Evolutionary conservation across 2,797 vertebrate species (phyloP), one percentile per base, ranked within the genome.

Genomic region (Buceros bicornis): DNA sequence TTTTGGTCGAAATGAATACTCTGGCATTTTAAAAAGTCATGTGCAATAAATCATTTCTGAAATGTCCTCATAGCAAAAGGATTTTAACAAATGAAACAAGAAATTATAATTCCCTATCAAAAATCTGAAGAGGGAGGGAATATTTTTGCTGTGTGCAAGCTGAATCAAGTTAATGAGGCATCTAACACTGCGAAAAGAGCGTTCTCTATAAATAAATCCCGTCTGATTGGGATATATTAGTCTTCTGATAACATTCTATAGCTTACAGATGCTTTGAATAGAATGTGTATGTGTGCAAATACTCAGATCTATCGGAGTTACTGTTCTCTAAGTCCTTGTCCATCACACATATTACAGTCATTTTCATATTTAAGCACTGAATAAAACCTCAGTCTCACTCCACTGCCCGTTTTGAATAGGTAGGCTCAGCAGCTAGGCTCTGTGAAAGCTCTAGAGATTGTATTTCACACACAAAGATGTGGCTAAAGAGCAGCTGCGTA

Each of bases 91-190:
- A 97, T 94, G 96, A 98, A 97, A 98, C 95, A 98, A 98, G 98
- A 98, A 98, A 98, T 98, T 97, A 97, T 98, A 98, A 98, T 98
- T 98, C 97, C 95, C 97, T 98, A 98, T 98, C 96, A 98, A 98
- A 98, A 98, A 98, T 98, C 96, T 98, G 98, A 98, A 98, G 98
- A 98, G 98, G 98, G 98, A 98, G 97, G 98, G 98, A 98, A 98
- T 98, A 98, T 98, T 98, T 98, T 98, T 98, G 97, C 98, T 98
- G 98, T 98, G 98, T 98, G 98, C 97, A 98, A 98, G 98, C 97
- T 98, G 98, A 98, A 98, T 98, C 98, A 98, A 98, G 98, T 98
- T 98, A 98, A 98, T 98, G 98, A 98, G 98, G 98, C 98, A 98
- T 98, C 98, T 98, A 98, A 98, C 98, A 98, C 94, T 98, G 98